These are phyloP conservation scores for Drosophila lacteicornis DNA, from an alignment of 1,140 invertebrate species.

Conservation along the genomic window DNA sequence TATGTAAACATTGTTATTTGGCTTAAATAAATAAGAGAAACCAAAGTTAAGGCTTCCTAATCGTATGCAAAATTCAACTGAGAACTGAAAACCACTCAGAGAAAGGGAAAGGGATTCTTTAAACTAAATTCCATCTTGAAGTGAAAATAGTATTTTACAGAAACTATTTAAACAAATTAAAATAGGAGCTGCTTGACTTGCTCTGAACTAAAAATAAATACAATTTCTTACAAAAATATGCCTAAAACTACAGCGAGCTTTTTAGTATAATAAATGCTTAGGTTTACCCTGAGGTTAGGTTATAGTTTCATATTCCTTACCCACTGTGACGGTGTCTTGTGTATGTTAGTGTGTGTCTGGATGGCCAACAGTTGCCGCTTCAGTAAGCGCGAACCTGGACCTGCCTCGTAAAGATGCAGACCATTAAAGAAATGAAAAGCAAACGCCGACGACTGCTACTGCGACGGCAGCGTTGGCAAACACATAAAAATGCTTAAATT, in stretches of 20 bases:
- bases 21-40: no score
- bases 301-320: not conserved
- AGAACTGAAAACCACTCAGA: not conserved
- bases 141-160: no score
- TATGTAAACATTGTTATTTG: no score
- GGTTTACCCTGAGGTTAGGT: no score
- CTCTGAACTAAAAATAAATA: no score
- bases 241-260: not conserved
- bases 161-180: no score
- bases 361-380: conserved; percentile 66
- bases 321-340: conserved; percentile 18
- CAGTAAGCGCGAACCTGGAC: conserved; percentile 69
- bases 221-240: no score
- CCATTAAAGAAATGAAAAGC: conserved; percentile 83
- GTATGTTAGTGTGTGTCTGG: conserved; percentile 18
- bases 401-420: conserved; percentile 75
- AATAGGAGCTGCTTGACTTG: no score
- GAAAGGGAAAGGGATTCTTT: not conserved
- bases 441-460: conserved; percentile 47
- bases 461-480: conserved; percentile 48
- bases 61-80: not conserved
- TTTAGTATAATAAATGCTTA: no score
- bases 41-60: no score
- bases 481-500: conserved; percentile 82
- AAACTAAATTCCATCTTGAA: not conserved